Percentiles rank a stretch among this genome's conserved stretches.
Conservation (phyloP, 2,113 vertebrate species). For the Lophochroa leadbeateri region DNA sequence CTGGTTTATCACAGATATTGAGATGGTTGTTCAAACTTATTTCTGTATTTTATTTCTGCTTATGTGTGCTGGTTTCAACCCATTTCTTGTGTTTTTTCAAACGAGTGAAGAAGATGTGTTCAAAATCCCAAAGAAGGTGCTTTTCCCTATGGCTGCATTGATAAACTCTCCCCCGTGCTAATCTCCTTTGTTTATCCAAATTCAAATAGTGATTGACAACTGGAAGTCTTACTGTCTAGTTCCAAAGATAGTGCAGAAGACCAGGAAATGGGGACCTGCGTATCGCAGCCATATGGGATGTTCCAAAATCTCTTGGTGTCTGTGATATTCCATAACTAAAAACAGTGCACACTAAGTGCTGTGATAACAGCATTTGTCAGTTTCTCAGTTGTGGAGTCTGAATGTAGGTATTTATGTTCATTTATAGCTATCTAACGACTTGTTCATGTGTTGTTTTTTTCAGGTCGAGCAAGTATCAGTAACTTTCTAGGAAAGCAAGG, state of each 20-base stretch:
- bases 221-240: background rate
- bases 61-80: background rate
- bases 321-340: background rate
- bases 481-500: background rate
- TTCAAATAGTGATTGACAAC: background rate
- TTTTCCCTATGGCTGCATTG: background rate
- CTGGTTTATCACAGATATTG: background rate
- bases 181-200: background rate
- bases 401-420: background rate
- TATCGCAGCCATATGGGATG: background rate
- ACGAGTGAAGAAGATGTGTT: background rate
- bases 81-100: background rate
- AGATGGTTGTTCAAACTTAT: background rate
- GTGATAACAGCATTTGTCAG: background rate
- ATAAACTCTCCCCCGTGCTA: background rate
- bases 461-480: background rate
- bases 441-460: background rate
- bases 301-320: background rate
- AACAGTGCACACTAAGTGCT: background rate
- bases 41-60: background rate
- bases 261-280: background rate
- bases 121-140: background rate
- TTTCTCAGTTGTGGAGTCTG: background rate
- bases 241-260: background rate
- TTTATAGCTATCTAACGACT: background rate